Evolutionary conservation across 2,888 invertebrate genomes (phyloP), one percentile per base, ranked within the genome.

Genomic region (Acrobasis repandana): DNA sequence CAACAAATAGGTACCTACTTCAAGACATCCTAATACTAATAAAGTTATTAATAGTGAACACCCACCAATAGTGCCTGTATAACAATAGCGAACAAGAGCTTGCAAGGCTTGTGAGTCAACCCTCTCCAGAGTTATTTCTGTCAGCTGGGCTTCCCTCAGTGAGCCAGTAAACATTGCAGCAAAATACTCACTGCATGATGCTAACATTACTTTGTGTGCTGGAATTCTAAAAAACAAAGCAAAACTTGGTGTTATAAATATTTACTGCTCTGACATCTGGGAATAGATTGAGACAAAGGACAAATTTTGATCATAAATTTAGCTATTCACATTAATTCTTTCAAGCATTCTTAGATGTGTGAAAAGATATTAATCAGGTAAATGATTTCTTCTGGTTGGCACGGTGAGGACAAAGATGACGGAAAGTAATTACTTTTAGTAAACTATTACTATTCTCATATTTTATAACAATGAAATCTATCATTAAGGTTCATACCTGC

Each of bases 101-200:
- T 96, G 95, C 59, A 98, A 93, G 38, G 98, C 97, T 80, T 97
- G 96, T 20, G 97, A 95, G 78, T 97, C 96, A 49, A 98, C 96
- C 76, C 96, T 95, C 68, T 96, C 95, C 71, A 98, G 91, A 63
- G 95, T 96, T 46, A 98, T 95, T 91, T 98, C 97, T 66, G 95
- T 94, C 83, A 97, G 95, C 65, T 94, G 95, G 8, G 97, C 94
- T 90, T 98, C 98, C 69, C 95, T 93, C 66, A 98, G 90, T 61
- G 96, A 96, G 62, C 96, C 96, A 33, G 97, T 98, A 82, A 98
- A 98, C 98, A 98, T 98, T 50, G 97, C 98, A 51, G 97, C 96
- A 92, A 98, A 98, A 86, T 98, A 98, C 85, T 98, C 97, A 72
- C 98, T 98, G 63, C 97, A 97, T 50, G 98, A 97, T 72, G 97